Evolutionary conservation across 2,888 invertebrate genomes (phyloP), one percentile per base, ranked within the genome.

Genomic region (Laspeyria flexula): DNA sequence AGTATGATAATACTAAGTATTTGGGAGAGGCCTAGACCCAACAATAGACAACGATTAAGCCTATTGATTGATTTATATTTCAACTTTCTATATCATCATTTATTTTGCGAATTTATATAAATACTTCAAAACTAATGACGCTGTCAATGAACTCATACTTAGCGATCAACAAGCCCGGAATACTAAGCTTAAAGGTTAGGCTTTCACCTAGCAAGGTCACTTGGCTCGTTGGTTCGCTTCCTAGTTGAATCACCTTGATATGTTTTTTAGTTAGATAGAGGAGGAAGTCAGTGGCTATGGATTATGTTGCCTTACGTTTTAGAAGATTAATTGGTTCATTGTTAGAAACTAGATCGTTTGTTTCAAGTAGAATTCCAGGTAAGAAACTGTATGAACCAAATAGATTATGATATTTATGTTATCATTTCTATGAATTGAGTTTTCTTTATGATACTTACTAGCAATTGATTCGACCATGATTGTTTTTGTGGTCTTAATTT

Each of bases 221-320:
- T 39, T 30, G 54, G 53, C 57, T 55, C 58, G 50, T n/a, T 46
- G 47, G 56, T 57, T 67, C 56, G 53, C 55, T 70, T 70, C 70
- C 70, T 70, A 42, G 55, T 70, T 21, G 38, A 44, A 43, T 57
- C 68, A 68, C 70, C 70, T 70, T 70, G 70, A 59, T 70, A 68
- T 39, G 48, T 55, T 71, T 70, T 68, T 63, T 55, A 47, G 56
- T 62, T 68, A 68, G 55, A 56, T 43, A 21, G 1, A 67, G 65
- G 38, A 70, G 71, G 71, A 71, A 71, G 71, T 71, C 38, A 52
- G 65, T 62, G 43, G 35, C 25, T 54, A 18, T 44, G 54, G 65
- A 71, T 71, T 65, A 60, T 62, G 50, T 67, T 65, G 55, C 65
- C 50, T 50, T 54, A 15, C 30, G 37, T 61, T 42, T 52, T 38